phyloP scores from a whole-genome alignment of 2,797 vertebrate species.

The Synaphobranchus kaupii region DNA sequence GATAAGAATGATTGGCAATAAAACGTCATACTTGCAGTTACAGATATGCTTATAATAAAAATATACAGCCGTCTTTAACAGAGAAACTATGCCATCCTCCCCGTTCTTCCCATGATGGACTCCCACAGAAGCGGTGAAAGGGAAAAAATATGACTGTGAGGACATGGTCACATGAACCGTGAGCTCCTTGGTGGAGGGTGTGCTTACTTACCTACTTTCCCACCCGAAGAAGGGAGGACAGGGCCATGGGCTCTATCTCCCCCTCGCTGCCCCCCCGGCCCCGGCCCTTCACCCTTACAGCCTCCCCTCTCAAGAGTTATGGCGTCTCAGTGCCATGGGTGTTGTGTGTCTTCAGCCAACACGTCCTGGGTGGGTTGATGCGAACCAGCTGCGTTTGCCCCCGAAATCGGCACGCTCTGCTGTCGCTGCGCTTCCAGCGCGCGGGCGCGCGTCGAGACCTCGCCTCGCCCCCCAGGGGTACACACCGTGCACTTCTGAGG shows the following conservation, averaged over 20 bases:
- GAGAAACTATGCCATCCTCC: not conserved
- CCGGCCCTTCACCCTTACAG: not conserved
- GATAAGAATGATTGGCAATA: not conserved
- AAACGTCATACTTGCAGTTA: no score
- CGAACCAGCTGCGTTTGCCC: conserved; percentile 39
- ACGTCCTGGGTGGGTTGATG: conserved; percentile 33
- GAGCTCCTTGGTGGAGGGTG: not conserved
- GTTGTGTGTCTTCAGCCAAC: conserved; percentile 38
- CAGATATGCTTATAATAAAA: not conserved
- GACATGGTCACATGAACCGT: not conserved
- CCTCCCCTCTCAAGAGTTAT: conserved; percentile 34
- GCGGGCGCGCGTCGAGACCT: not conserved
- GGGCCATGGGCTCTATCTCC: conserved; percentile 13
- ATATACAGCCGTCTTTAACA: not conserved
- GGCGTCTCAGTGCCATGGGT: conserved; percentile 35
- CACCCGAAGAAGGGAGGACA: conserved; percentile 3
- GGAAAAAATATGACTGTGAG: not conserved
- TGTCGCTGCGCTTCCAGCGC: not conserved
- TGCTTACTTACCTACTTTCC: conserved; percentile 4
- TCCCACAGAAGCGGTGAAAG: not conserved
- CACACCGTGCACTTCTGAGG: not conserved
- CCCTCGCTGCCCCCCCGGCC: not conserved
- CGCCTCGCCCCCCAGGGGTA: not conserved
- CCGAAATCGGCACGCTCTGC: not conserved
- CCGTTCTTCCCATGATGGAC: not conserved